phyloP scores from a whole-genome alignment of 2,113 vertebrate genomes.

The Eretmochelys imbricata region DNA sequence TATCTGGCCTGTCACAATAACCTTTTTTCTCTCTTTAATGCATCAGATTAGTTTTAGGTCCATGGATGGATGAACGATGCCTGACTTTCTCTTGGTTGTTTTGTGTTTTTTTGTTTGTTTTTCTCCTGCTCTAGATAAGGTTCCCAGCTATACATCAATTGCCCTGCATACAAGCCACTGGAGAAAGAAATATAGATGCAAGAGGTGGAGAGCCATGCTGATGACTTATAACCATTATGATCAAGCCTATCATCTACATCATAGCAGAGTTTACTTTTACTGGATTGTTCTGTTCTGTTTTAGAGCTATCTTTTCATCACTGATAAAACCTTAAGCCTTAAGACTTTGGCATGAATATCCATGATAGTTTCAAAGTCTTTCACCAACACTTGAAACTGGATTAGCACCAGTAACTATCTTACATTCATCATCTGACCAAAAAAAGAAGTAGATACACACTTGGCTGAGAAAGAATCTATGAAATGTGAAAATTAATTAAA shows the following conservation, averaged over 20 bases:
- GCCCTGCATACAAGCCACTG: neutral
- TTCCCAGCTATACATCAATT: constrained; percentile 23
- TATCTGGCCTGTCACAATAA: neutral
- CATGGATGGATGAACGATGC: neutral
- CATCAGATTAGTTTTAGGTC: neutral
- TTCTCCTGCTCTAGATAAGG: neutral
- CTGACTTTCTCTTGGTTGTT: neutral
- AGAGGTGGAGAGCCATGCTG: constrained; percentile 12
- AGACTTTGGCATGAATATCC: constrained; percentile 51
- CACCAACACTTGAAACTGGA: constrained; percentile 65
- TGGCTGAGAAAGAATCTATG: constrained; percentile 50
- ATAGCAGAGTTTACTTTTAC: constrained; percentile 50
- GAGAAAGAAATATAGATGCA: constrained; percentile 1
- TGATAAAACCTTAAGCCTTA: constrained; percentile 61
- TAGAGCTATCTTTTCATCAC: constrained; percentile 61
- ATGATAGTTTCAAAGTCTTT: constrained; percentile 66
- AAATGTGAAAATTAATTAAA: constrained; percentile 55
- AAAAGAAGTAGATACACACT: neutral
- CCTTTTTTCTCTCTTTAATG: constrained; percentile 3
- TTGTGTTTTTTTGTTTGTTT: constrained; percentile 24
- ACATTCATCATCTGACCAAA: constrained; percentile 16
- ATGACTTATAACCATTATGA: neutral
- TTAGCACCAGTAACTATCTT: constrained; percentile 56
- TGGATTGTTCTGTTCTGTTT: constrained; percentile 63
- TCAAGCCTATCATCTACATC: constrained; percentile 51